A percentile compares a stretch with the other conserved stretches of the same genome.
phyloP scores from a whole-genome alignment of 2,113 vertebrate species.

The Pomatostomus ruficeps region DNA sequence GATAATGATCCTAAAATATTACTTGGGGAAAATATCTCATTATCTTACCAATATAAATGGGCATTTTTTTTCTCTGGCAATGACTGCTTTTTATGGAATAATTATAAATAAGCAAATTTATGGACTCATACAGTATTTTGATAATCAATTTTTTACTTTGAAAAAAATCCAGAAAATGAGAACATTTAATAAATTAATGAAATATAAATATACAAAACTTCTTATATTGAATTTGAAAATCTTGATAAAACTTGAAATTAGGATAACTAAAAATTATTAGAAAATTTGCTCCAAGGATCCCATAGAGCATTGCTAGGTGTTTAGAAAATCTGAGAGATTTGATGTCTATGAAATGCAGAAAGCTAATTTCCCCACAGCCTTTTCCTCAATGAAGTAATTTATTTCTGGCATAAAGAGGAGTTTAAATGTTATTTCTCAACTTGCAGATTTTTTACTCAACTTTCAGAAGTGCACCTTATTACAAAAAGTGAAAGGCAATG shows the following conservation, averaged over 20 bases:
- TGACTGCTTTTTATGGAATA: background rate
- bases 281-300: background rate
- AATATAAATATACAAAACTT: background rate
- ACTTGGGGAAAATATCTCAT: background rate
- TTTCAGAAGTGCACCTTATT: background rate
- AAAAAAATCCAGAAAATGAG: background rate
- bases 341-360: background rate
- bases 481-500: background rate
- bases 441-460: background rate
- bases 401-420: background rate
- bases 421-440: background rate
- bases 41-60: background rate
- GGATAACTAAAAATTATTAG: background rate
- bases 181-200: background rate
- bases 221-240: background rate
- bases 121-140: background rate
- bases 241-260: background rate
- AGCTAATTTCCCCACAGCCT: background rate
- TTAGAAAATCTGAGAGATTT: background rate
- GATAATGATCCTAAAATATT: background rate
- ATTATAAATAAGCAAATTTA: background rate
- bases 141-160: background rate
- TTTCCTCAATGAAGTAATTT: background rate
- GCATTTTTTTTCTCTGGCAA: background rate
- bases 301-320: background rate